Evolutionary conservation across 1,140 invertebrate species (phyloP).

Genomic region (Trachelipus rathkii): DNA sequence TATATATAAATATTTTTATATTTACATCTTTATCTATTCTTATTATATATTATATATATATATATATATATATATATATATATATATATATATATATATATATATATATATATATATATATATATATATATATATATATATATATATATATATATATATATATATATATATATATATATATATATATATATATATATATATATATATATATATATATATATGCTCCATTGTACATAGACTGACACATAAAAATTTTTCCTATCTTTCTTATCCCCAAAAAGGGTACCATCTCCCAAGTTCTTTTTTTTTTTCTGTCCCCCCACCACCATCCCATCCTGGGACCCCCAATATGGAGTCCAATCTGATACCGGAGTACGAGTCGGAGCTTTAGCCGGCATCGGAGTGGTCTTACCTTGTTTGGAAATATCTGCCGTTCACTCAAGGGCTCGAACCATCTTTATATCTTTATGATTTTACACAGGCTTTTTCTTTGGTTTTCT

Average conservation of each 20-base stretch:
- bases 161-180: slow-evolving; percentile 21
- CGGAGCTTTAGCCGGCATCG: too few relatives aligned
- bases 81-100: neutral
- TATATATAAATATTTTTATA: too few relatives aligned
- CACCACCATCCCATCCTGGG: neutral
- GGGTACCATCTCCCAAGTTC: neutral
- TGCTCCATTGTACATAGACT: too few relatives aligned
- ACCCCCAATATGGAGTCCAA: neutral
- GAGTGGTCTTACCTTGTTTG: too few relatives aligned
- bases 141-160: slow-evolving; percentile 22
- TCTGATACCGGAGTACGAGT: neutral
- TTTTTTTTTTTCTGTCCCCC: neutral
- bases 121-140: slow-evolving; percentile 22
- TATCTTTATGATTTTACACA: neutral
- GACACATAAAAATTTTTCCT: neutral
- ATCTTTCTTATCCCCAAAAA: neutral
- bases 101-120: slow-evolving; percentile 6
- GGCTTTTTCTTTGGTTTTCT: too few relatives aligned
- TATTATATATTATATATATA: neutral
- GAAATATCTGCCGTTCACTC: too few relatives aligned
- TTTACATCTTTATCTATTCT: too few relatives aligned
- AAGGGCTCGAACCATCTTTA: too few relatives aligned
- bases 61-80: slow-evolving; percentile 6
- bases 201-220: slow-evolving; percentile 13
- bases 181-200: slow-evolving; percentile 20